These are phyloP conservation scores for Rhinoraja longicauda DNA, from an alignment of 2,797 vertebrate species.

Conservation along the genomic window DNA sequence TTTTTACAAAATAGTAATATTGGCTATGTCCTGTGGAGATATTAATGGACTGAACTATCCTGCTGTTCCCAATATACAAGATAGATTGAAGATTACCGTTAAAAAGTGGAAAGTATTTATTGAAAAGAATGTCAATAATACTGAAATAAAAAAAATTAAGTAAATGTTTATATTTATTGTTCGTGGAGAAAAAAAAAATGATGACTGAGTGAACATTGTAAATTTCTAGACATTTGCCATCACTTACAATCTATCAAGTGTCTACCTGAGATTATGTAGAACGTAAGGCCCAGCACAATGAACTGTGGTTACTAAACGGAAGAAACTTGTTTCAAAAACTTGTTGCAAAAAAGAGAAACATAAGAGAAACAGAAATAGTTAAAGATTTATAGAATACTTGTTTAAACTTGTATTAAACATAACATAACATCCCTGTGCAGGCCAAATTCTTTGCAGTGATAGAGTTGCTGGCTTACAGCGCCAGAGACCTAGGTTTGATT, in stretches of 20 bases:
- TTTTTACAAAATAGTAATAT: background rate
- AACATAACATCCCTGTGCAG: no score
- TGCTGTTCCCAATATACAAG: background rate
- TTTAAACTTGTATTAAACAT: background rate
- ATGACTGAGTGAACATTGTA: no score
- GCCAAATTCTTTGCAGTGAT: no score
- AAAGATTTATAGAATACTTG: background rate
- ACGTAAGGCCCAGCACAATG: background rate
- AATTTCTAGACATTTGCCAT: background rate
- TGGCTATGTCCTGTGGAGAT: background rate
- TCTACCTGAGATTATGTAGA: background rate
- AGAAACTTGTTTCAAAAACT: background rate
- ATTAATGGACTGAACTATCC: background rate
- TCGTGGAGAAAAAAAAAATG: background rate
- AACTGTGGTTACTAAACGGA: background rate
- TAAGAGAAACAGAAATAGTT: background rate
- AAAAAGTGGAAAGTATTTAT: background rate
- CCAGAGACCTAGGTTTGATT: no score
- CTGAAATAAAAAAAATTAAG: background rate
- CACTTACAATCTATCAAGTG: background rate
- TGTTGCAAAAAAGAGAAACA: background rate
- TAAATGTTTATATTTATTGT: background rate
- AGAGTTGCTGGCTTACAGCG: no score
- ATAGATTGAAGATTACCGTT: background rate
- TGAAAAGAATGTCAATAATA: background rate